Evolutionary conservation across 37 sponge, comb jelly and placozoan genomes (phyloP).

Genomic region (Geodia barretti): DNA sequence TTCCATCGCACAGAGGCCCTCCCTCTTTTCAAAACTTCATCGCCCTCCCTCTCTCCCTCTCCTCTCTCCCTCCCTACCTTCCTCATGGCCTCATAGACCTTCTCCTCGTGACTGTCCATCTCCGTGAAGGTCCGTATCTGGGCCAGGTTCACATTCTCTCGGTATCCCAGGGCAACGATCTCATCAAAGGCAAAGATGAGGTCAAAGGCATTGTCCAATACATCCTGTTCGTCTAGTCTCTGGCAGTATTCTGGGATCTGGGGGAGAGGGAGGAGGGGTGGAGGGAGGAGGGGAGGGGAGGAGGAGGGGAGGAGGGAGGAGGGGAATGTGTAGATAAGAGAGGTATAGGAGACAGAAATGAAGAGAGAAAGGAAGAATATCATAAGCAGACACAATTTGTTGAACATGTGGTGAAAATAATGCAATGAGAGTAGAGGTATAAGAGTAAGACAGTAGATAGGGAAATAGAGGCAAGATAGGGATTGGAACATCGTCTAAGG

Average conservation of each 20-base stretch:
- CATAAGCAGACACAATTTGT: no score
- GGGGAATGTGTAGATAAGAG: not conserved
- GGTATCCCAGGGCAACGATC: slow-evolving; percentile 96
- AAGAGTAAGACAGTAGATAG: not conserved
- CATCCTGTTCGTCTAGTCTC: slow-evolving; percentile 86
- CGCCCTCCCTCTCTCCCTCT: no score
- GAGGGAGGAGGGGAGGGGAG: not conserved
- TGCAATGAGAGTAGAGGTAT: not conserved
- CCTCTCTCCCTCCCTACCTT: slow-evolving; percentile 40
- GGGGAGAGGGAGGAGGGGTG: not conserved
- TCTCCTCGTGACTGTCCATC: slow-evolving; percentile 99
- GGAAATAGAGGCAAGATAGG: not conserved
- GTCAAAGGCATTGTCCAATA: slow-evolving; percentile 92
- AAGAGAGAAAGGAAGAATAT: no score
- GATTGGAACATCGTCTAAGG: not conserved
- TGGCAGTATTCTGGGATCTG: slow-evolving; percentile 96
- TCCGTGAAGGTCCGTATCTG: slow-evolving; percentile 98
- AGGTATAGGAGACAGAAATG: no score
- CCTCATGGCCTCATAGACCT: slow-evolving; percentile 91
- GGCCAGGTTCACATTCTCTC: slow-evolving; percentile 95
- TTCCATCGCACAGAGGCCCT: no score
- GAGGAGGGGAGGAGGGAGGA: not conserved
- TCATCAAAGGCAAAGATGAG: slow-evolving; percentile 99
- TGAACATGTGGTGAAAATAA: not conserved
- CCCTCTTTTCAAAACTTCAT: no score